Percentiles rank a stretch among this genome's conserved stretches.
Conservation (phyloP, 2,797 vertebrate genomes). For the Simalia tracyae region DNA sequence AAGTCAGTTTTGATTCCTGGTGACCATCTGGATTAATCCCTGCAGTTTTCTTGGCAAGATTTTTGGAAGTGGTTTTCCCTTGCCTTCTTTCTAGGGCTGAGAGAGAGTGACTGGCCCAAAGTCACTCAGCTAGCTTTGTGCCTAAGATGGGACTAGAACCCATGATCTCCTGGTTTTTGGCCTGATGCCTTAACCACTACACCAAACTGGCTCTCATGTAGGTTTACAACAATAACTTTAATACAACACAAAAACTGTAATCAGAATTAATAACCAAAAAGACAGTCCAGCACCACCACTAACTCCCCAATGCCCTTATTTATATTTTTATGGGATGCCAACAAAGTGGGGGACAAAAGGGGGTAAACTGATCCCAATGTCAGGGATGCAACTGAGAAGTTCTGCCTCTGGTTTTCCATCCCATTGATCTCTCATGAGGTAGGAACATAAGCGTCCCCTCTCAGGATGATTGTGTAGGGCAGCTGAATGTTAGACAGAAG, state of each 20-base stretch:
- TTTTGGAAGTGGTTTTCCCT: neutral
- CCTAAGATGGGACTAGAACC: neutral
- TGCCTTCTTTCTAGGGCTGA: neutral
- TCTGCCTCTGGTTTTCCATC: neutral
- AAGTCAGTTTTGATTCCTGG: neutral
- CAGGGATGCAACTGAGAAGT: neutral
- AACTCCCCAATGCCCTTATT: neutral
- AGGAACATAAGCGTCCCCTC: neutral
- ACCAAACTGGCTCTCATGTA: neutral
- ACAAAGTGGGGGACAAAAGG: neutral
- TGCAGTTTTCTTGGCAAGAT: neutral
- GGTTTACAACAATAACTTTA: neutral
- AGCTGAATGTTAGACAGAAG: neutral
- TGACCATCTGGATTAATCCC: neutral
- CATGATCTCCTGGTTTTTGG: neutral
- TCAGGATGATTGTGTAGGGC: neutral
- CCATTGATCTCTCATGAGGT: neutral
- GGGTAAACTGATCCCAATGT: neutral
- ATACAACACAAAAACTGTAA: neutral
- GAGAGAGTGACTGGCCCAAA: neutral
- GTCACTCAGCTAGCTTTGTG: neutral
- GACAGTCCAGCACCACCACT: neutral
- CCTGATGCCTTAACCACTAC: neutral
- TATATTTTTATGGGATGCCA: neutral
- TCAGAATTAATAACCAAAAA: neutral